A percentile compares a stretch with the other conserved stretches of the same genome.
Evolutionary conservation across 2,797 vertebrate genomes (phyloP).

Genomic region (Huso huso): DNA sequence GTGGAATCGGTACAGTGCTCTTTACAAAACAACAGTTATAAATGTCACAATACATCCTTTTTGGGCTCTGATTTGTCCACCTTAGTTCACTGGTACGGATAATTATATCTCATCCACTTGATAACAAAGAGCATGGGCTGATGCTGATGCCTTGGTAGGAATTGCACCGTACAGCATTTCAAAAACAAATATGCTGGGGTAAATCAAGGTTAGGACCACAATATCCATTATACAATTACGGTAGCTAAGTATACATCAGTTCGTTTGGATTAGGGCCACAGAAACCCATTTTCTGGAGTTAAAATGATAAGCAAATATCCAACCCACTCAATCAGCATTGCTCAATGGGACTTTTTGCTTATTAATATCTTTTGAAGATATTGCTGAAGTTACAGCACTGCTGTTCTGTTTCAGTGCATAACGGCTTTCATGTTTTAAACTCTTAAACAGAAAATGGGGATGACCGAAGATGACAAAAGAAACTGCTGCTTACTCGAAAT

Average conservation of each 20-base stretch:
- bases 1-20: not conserved
- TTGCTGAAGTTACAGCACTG: too few species aligned
- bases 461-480: conserved; percentile 96
- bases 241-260: too few species aligned
- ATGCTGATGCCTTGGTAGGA: not conserved
- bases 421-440: not conserved
- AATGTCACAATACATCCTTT: not conserved
- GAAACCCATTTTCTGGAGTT: too few species aligned
- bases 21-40: not conserved
- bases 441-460: conserved; percentile 82
- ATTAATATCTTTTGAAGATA: too few species aligned
- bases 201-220: too few species aligned
- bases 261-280: too few species aligned
- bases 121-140: not conserved
- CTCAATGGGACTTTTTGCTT: too few species aligned
- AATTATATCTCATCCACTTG: conserved; percentile 2
- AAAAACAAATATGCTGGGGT: too few species aligned
- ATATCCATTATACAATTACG: too few species aligned
- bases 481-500: conserved; percentile 94
- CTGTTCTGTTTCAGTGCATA: not conserved
- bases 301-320: too few species aligned
- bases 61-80: not conserved
- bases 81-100: not conserved
- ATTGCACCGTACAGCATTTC: not conserved
- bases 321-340: too few species aligned